Base-by-base conservation (phyloP, 2,888 invertebrate species). In the Drosophila cracens region DNA sequence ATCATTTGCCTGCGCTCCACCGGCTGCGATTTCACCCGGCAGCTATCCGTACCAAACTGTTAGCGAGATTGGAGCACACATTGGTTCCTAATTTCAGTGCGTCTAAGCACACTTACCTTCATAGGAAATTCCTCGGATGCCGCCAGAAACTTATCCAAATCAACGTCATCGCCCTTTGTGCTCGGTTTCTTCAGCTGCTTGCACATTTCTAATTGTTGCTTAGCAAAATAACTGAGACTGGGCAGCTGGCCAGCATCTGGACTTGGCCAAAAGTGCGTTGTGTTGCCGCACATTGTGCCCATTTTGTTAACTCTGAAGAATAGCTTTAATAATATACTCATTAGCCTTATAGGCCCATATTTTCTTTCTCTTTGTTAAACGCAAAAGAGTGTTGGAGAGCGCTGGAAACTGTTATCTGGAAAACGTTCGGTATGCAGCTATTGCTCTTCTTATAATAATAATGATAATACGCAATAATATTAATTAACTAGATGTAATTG, bases 11-110 rank as follows among this genome's bases (percentile, higher is more conserved):
- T 62, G 7, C 93, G 90, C 25, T 81, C 76, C 54, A 60, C 63
- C 3, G 92, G 92, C 43, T 93, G 93, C 2, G 82, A 72, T 29
- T 86, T 79, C 2, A 92, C 88, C 13, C 92, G 90, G n/a, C 92
- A 92, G 0, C 82, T 90, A 18, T 92, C 81, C 1, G 83, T 91
- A 13, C 85, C 88, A 69, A 93, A 93, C 92, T 93, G 38, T 25
- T 53, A 31, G 0, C 8, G 7, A 8, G 13, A 10, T n/a, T 2
- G 5, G 1, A 1, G 8, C 18, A 11, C 3, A 51, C 5, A 6
- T 56, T 40, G 6, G 13, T 5, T 40, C 8, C 16, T 8, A 3
- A 16, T 29, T 13, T 21, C 33, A 53, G 21, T 31, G n/a, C n/a
- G 11, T n/a, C 4, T 11, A 13, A 52, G 51, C n/a, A 57, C 7